These are phyloP conservation scores for Xylota segnis DNA, from an alignment of 2,888 invertebrate genomes.

Conservation along the genomic window DNA sequence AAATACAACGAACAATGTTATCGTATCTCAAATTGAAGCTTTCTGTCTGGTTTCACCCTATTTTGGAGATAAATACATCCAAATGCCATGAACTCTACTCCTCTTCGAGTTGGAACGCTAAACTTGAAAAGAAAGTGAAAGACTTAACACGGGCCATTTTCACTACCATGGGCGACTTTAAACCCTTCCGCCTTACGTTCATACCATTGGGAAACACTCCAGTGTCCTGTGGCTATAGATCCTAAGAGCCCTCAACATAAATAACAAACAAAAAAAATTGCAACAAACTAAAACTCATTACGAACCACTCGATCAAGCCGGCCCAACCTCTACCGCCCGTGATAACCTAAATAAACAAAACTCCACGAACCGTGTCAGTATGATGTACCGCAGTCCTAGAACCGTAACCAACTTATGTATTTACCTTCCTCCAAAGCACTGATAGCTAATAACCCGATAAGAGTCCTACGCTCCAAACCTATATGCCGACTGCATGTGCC, in stretches of 20 bases:
- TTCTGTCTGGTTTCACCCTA: no score
- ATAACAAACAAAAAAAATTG: not conserved
- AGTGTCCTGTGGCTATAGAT: not conserved
- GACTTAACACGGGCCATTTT: no score
- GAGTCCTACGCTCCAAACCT: constrained; percentile 16
- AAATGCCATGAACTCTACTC: no score
- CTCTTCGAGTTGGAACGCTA: no score
- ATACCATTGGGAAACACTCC: no score
- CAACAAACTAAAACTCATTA: not conserved
- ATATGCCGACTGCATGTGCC: constrained; percentile 18
- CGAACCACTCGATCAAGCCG: constrained; percentile 45
- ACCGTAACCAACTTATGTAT: constrained; percentile 21
- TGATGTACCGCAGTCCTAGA: constrained; percentile 1
- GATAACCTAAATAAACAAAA: constrained; percentile 53
- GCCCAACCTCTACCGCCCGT: constrained; percentile 27
- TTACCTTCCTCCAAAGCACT: constrained; percentile 34
- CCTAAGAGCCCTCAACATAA: not conserved
- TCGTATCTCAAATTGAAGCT: no score
- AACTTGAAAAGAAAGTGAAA: not conserved
- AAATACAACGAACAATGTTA: no score
- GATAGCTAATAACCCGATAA: constrained; percentile 44
- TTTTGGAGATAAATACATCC: no score
- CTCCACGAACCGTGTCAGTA: no score
- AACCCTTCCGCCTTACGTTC: no score
- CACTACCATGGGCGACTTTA: no score